Evolutionary conservation across 2,888 invertebrate species (phyloP), one percentile per base, ranked within the genome.

Genomic region (Drosophila stalkeri): DNA sequence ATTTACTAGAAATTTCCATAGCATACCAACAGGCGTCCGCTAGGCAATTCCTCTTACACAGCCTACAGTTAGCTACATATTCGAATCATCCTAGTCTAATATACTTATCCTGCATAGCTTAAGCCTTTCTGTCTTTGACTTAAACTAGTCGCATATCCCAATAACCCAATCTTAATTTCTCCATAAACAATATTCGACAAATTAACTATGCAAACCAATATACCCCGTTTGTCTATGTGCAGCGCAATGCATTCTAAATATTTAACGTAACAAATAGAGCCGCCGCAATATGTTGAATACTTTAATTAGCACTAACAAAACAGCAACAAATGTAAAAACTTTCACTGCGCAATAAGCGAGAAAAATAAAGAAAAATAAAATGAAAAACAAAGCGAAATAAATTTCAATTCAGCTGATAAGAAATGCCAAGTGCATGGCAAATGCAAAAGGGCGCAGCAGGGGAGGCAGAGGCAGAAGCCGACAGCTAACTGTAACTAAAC

Each of bases 291-390:
- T 64, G 33, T 14, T 64, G 49, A 64, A 64, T 49, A 69, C 63
- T 70, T 60, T 55, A 71, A 62, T 71, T 77, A 56, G 55, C 64
- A 65, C 46, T 33, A 62, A 66, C 43, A 59, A 66, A 61, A 68
- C 43, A 61, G 47, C 44, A 61, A 67, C 16, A 46, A 64, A 59
- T 67, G 73, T 44, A 73, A 63, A 83, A 83, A 89, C 89, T 88
- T 88, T 88, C 88, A 88, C 89, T 88, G 88, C 88, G 89, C 89
- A 89, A 87, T 88, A 87, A 76, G 81, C 59, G 39, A 64, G 49
- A 64, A 73, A 64, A 67, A 37, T n/a, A 39, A 52, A 74, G 18
- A 18, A 44, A 44, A 65, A 68, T 68, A 63, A 8, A 43, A 44
- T 20, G 69, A 68, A 72, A 64, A 60, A 63, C 56, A 74, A 77